Evolutionary conservation across 2,113 vertebrate species (phyloP).

Genomic region (Callaeas wilsoni): DNA sequence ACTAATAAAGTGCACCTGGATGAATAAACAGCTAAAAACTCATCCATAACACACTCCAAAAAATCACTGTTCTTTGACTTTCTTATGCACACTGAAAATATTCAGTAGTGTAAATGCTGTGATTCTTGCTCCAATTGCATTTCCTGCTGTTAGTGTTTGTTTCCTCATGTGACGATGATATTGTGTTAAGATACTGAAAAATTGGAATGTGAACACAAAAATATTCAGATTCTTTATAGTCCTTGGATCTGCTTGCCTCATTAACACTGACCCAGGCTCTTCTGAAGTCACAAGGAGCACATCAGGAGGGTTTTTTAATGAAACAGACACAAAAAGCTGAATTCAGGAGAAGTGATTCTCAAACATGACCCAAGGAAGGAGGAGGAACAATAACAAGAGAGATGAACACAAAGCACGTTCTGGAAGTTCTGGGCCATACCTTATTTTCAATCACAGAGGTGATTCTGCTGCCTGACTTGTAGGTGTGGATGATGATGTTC

Average conservation of each 20-base stretch:
- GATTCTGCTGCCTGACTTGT: conserved; percentile 76
- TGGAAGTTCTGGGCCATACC: conserved; percentile 61
- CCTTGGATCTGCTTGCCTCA: background rate
- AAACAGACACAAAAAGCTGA: background rate
- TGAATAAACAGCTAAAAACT: background rate
- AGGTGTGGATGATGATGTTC: conserved; percentile 77
- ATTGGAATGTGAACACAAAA: background rate
- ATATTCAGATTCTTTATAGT: background rate
- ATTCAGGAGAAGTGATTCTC: background rate
- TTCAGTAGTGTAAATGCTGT: background rate
- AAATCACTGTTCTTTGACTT: background rate
- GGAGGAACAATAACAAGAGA: background rate
- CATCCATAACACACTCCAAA: background rate
- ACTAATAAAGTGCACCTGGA: background rate
- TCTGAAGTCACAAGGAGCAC: background rate
- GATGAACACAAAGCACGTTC: background rate
- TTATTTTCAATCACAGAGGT: conserved; percentile 88
- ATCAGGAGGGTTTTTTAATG: background rate
- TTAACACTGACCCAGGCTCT: background rate
- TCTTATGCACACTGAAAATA: background rate
- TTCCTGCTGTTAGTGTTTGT: background rate
- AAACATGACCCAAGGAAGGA: background rate
- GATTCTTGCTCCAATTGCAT: background rate
- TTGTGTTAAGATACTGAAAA: background rate
- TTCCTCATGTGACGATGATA: background rate